Evolutionary conservation across 2,113 vertebrate species (phyloP).

Genomic region (Aptenodytes forsteri): DNA sequence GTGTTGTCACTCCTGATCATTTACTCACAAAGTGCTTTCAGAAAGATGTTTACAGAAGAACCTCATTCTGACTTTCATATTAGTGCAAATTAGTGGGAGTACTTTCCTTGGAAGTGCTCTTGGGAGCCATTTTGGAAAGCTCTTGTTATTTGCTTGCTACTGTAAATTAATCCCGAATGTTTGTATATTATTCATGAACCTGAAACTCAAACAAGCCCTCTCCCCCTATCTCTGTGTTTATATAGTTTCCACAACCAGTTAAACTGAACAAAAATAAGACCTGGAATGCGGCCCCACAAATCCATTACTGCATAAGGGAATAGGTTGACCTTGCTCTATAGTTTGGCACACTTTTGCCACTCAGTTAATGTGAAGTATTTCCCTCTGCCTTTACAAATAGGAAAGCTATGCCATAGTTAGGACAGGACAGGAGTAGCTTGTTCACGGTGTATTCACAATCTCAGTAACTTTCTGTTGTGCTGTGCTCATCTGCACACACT

Average conservation of each 20-base stretch:
- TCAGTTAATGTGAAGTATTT: background rate
- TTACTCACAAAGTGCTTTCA: conserved; percentile 3
- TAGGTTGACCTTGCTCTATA: background rate
- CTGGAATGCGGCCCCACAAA: background rate
- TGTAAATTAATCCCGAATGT: conserved; percentile 51
- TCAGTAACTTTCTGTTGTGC: background rate
- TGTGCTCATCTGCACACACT: background rate
- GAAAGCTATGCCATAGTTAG: background rate
- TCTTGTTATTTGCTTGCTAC: conserved; percentile 50
- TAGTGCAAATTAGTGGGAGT: conserved; percentile 48
- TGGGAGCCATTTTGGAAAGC: conserved; percentile 60
- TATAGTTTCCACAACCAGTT: background rate
- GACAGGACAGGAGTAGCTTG: background rate
- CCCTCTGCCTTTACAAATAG: background rate
- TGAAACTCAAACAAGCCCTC: conserved; percentile 24
- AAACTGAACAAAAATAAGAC: background rate
- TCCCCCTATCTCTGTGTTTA: background rate
- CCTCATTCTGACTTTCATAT: conserved; percentile 45
- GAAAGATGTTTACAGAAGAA: conserved; percentile 55
- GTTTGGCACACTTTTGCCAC: background rate
- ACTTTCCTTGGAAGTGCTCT: conserved; percentile 40
- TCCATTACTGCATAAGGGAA: background rate
- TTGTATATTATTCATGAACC: conserved; percentile 46
- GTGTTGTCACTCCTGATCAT: background rate
- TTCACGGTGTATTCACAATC: background rate